Percentiles rank a stretch among this genome's conserved stretches.
Conservation (phyloP, 2,113 vertebrate genomes). For the Eurystomus gularis region DNA sequence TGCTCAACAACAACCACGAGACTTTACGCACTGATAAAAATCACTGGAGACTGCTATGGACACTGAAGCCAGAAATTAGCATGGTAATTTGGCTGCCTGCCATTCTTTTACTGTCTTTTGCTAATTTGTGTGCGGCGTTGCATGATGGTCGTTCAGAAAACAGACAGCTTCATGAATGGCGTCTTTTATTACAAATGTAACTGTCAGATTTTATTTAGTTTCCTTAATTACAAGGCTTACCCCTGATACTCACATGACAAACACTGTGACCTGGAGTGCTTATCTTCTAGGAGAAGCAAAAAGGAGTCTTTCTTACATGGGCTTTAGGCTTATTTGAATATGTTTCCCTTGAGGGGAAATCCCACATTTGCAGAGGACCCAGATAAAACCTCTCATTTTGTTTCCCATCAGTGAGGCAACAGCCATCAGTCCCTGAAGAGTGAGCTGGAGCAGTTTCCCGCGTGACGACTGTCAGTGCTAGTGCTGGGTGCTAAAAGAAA, state of each 20-base stretch:
- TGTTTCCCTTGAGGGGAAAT: constrained; percentile 2
- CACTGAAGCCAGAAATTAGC: not conserved
- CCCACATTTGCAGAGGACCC: not conserved
- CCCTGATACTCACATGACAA: constrained; percentile 37
- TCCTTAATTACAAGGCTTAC: not conserved
- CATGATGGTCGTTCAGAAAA: not conserved
- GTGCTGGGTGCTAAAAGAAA: constrained; percentile 26
- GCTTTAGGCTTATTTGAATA: not conserved
- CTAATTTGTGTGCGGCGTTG: not conserved
- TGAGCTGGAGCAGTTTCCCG: not conserved
- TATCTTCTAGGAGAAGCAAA: not conserved
- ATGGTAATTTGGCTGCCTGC: not conserved
- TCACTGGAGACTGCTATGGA: not conserved
- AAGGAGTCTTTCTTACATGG: constrained; percentile 31
- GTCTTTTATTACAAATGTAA: not conserved
- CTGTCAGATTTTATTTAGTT: not conserved
- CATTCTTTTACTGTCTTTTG: not conserved
- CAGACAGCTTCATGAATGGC: not conserved
- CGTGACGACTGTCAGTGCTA: not conserved
- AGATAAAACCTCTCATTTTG: not conserved
- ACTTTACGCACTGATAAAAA: not conserved
- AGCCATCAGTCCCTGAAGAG: not conserved
- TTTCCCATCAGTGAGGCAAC: constrained; percentile 30
- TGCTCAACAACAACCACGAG: not conserved
- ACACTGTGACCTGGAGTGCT: not conserved